These are phyloP conservation scores for Zaprionus lachaisei DNA, from an alignment of 1,140 invertebrate genomes.

Conservation along the genomic window DNA sequence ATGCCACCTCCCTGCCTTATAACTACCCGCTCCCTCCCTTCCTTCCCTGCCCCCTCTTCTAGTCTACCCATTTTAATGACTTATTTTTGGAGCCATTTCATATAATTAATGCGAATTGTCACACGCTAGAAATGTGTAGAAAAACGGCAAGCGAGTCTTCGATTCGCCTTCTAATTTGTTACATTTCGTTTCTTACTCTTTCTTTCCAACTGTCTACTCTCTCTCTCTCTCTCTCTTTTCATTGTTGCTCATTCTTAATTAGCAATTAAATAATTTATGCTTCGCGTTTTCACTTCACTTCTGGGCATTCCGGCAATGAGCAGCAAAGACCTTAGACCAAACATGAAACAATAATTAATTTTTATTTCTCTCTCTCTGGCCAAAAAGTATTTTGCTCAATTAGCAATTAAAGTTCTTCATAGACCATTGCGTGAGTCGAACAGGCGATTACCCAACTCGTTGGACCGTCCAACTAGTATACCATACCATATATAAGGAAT, in stretches of 20 bases:
- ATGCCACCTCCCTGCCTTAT: neutral
- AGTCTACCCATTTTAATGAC: conserved; percentile 54
- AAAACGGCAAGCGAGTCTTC: conserved; percentile 57
- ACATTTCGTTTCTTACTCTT: conserved; percentile 38
- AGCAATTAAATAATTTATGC: conserved; percentile 82
- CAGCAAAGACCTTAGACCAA: conserved; percentile 40
- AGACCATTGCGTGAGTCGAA: conserved; percentile 60
- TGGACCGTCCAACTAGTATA: conserved; percentile 2
- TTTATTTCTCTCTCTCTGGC: conserved; percentile 22
- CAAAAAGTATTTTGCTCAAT: conserved; percentile 76
- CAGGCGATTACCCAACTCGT: conserved; percentile 6
- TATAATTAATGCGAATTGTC: conserved; percentile 83
- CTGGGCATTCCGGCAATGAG: conserved; percentile 17
- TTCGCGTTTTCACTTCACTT: conserved; percentile 58
- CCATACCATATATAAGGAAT: neutral
- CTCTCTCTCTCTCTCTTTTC: conserved; percentile 14
- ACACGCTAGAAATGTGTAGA: conserved; percentile 66
- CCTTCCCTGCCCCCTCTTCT: neutral
- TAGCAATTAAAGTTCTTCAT: conserved; percentile 71
- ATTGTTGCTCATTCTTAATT: conserved; percentile 71
- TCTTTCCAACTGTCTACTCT: neutral
- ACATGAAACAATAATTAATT: conserved; percentile 62
- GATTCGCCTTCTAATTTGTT: conserved; percentile 74
- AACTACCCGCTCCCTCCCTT: neutral
- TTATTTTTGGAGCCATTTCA: conserved; percentile 75